Evolutionary conservation across 2,888 invertebrate genomes (phyloP).

Genomic region (Melangyna quadrimaculata): DNA sequence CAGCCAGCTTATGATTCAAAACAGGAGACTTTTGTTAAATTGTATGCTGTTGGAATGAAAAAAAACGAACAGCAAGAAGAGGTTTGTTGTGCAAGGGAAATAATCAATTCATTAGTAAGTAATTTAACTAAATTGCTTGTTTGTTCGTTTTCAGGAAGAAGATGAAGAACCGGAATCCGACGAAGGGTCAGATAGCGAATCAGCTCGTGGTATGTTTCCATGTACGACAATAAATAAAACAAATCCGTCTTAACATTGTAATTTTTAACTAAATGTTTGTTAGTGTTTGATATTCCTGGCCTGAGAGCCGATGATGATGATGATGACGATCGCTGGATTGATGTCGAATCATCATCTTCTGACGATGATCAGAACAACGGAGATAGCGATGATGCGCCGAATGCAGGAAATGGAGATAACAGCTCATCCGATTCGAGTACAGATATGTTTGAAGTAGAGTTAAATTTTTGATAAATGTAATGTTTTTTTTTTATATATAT

Average conservation of each 20-base stretch:
- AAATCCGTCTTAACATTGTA: background rate
- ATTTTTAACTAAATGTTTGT: background rate
- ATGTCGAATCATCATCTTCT: conserved; percentile 68
- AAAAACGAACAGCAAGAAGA: conserved; percentile 94
- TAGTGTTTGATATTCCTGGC: conserved; percentile 14
- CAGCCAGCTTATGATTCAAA: conserved; percentile 90
- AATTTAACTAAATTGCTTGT: background rate
- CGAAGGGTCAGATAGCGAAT: conserved; percentile 81
- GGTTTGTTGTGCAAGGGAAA: conserved; percentile 80
- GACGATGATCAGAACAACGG: conserved; percentile 64
- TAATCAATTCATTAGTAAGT: background rate
- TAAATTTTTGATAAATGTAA: conserved; percentile 64
- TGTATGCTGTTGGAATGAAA: conserved; percentile 95
- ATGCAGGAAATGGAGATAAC: conserved; percentile 60
- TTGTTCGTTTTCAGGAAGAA: conserved; percentile 82
- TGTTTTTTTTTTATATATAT: conserved; percentile 32
- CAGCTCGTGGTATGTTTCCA: conserved; percentile 75
- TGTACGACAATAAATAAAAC: background rate
- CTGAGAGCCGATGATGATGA: conserved; percentile 71
- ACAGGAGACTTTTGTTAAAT: conserved; percentile 93
- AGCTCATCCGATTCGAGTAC: conserved; percentile 52
- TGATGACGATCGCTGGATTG: conserved; percentile 73
- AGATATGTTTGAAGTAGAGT: conserved; percentile 58
- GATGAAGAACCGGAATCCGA: conserved; percentile 86
- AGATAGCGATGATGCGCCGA: conserved; percentile 66